A percentile compares a stretch with the other conserved stretches of the same genome.
These are phyloP conservation scores for Nothobranchius furzeri DNA, from an alignment of 2,113 vertebrate genomes.

Conservation along the genomic window DNA sequence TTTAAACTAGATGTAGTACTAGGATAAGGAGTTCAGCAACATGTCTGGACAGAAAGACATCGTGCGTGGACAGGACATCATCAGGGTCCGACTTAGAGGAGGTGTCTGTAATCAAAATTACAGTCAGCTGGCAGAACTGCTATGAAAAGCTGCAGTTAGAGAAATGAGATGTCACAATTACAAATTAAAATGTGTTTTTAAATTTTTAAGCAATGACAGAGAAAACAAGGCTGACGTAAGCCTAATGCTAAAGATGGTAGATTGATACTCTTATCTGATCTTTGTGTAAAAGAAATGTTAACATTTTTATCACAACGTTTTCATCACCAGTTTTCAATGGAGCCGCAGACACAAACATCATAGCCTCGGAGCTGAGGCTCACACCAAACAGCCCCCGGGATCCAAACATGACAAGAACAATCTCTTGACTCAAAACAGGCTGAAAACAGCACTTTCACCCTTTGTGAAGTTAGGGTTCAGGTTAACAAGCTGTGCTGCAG, in stretches of 20 bases:
- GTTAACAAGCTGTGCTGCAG: slow-evolving; percentile 19
- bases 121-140: slow-evolving; percentile 20
- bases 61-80: slow-evolving; percentile 18
- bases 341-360: neutral
- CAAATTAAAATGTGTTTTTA: slow-evolving; percentile 27
- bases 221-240: neutral
- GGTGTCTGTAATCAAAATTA: slow-evolving; percentile 32
- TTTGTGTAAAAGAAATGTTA: too few relatives aligned
- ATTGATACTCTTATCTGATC: neutral
- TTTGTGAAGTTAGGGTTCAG: slow-evolving; percentile 28
- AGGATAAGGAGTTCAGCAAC: slow-evolving; percentile 14
- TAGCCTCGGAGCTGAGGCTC: slow-evolving; percentile 10
- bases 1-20: too few relatives aligned
- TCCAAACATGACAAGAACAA: slow-evolving; percentile 49
- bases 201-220: neutral
- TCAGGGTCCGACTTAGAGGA: slow-evolving; percentile 3
- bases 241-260: too few relatives aligned
- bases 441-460: slow-evolving; percentile 35
- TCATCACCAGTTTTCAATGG: slow-evolving; percentile 13
- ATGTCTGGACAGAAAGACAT: slow-evolving; percentile 51
- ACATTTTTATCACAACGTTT: neutral
- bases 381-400: neutral
- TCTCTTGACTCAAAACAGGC: slow-evolving; percentile 51
- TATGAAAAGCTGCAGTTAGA: neutral
- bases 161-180: slow-evolving; percentile 8